phyloP scores from a whole-genome alignment of 2,797 vertebrate species.

The Microtus agrestis region DNA sequence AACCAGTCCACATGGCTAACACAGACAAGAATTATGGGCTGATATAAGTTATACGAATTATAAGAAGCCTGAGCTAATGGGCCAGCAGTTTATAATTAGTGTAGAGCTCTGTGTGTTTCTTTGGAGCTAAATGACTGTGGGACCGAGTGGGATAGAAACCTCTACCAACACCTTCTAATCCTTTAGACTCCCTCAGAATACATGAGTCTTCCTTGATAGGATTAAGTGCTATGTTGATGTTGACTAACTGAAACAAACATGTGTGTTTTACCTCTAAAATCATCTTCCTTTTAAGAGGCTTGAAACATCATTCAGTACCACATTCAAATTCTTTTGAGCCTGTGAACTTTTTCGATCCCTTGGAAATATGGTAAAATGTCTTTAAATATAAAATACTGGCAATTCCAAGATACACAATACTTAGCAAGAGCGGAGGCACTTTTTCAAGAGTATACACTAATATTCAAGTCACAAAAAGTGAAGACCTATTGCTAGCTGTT shows the following conservation, averaged over 20 bases:
- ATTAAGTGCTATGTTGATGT: not conserved
- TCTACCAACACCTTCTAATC: not conserved
- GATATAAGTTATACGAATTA: no score
- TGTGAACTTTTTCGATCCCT: not conserved
- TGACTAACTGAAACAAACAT: not conserved
- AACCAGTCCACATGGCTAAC: no score
- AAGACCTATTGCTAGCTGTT: not conserved
- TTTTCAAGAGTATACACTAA: not conserved
- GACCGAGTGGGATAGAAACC: no score
- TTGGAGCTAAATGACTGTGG: no score
- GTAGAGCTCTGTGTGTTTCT: no score
- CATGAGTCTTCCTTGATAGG: not conserved
- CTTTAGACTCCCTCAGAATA: not conserved
- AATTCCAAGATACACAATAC: conserved; percentile 37
- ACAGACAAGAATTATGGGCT: no score
- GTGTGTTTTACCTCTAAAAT: conserved; percentile 1
- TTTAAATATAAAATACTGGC: conserved; percentile 30
- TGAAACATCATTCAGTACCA: not conserved
- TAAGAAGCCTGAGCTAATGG: no score
- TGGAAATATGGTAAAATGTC: conserved; percentile 13
- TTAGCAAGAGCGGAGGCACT: not conserved
- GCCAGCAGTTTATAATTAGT: no score
- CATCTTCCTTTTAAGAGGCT: not conserved
- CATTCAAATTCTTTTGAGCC: not conserved
- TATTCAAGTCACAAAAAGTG: conserved; percentile 14